A percentile compares a stretch with the other conserved stretches of the same genome.
Conservation (phyloP, 2,888 invertebrate genomes). For the Amphipyra berbera region DNA sequence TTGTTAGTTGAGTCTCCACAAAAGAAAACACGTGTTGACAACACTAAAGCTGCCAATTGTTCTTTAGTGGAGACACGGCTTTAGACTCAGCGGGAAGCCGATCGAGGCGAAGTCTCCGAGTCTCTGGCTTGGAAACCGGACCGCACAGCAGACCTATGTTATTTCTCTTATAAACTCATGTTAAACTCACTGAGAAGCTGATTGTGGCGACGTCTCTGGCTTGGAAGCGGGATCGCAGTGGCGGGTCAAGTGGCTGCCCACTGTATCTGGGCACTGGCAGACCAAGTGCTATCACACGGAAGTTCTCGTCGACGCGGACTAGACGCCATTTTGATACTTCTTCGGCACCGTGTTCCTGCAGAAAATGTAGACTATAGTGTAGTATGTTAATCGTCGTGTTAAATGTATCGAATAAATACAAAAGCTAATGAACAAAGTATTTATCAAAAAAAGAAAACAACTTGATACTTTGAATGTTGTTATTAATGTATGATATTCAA, state of each 20-base stretch:
- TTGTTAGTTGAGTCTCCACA: too few species aligned
- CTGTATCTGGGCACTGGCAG: slow-evolving; percentile 96
- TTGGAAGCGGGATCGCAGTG: slow-evolving; percentile 98
- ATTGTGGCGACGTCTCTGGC: slow-evolving; percentile 94
- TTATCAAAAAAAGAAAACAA: too few species aligned
- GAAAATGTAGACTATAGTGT: neutral
- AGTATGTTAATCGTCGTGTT: neutral
- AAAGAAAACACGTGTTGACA: too few species aligned
- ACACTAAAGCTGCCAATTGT: too few species aligned
- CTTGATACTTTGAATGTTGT: too few species aligned
- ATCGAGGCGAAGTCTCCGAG: slow-evolving; percentile 89
- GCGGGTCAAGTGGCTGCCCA: slow-evolving; percentile 98
- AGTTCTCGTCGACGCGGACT: slow-evolving; percentile 97
- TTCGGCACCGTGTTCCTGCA: slow-evolving; percentile 93
- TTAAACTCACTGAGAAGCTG: slow-evolving; percentile 91
- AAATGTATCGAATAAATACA: too few species aligned
- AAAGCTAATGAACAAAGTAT: too few species aligned
- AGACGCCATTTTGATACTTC: slow-evolving; percentile 96
- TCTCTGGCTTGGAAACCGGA: slow-evolving; percentile 98
- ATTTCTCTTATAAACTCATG: neutral
- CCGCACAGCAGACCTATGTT: slow-evolving; percentile 96
- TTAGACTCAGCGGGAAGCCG: slow-evolving; percentile 91
- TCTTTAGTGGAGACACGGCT: too few species aligned
- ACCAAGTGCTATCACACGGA: slow-evolving; percentile 97
- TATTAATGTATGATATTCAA: too few species aligned